These are phyloP conservation scores for Myotis pilosus DNA, from an alignment of 2,797 vertebrate species.

Conservation along the genomic window DNA sequence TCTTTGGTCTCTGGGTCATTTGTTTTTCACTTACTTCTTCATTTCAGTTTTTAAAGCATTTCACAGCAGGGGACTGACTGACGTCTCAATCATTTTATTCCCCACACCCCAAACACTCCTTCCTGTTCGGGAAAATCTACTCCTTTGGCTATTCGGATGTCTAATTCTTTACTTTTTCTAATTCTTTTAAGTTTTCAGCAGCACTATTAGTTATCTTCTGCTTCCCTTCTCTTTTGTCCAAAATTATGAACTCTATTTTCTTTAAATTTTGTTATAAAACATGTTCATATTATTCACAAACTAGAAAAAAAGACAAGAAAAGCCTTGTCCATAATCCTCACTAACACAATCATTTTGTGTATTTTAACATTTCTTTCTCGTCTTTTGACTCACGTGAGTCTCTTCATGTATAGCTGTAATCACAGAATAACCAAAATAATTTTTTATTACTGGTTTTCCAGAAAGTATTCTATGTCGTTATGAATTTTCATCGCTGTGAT, in stretches of 20 bases:
- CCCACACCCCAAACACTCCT: no score
- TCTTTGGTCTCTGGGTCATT: neutral
- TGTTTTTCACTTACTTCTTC: neutral
- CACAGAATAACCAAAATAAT: neutral
- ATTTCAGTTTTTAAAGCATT: neutral
- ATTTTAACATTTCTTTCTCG: neutral
- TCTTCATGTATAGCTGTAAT: neutral
- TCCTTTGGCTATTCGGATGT: neutral
- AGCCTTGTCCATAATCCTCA: neutral
- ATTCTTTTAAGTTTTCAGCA: neutral
- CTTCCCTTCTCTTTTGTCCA: neutral
- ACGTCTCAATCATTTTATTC: neutral
- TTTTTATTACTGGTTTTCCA: neutral
- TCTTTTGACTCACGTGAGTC: neutral
- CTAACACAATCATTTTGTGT: neutral
- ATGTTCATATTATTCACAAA: neutral
- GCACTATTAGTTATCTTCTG: neutral
- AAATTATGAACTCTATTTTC: neutral
- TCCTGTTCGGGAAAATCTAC: neutral
- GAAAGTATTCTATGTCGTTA: neutral
- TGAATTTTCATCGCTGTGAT: neutral
- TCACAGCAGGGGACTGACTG: neutral
- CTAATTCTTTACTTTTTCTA: neutral
- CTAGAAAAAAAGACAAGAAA: neutral
- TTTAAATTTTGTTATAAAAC: constrained; percentile 11